Percentiles rank a stretch among this genome's conserved stretches.
These are phyloP conservation scores for Mustela nigripes DNA, from an alignment of 2,113 vertebrate species.

Conservation along the genomic window DNA sequence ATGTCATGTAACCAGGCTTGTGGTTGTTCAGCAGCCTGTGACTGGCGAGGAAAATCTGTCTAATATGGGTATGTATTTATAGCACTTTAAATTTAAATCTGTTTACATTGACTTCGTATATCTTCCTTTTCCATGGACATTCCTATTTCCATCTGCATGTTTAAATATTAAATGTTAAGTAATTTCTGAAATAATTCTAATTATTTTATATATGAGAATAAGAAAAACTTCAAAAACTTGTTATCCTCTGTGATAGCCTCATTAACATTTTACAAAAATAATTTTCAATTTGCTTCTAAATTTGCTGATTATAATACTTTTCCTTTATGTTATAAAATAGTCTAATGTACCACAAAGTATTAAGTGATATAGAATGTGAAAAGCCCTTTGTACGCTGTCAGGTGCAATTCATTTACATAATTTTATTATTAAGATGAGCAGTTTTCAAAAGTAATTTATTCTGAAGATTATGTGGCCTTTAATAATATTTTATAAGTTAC, in stretches of 20 bases:
- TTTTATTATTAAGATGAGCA: conserved; percentile 2
- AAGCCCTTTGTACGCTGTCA: neutral
- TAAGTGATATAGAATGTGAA: conserved; percentile 37
- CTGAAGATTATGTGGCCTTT: neutral
- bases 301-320: conserved; percentile 25
- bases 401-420: neutral
- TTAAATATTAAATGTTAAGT: conserved; percentile 3
- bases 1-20: neutral
- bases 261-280: conserved; percentile 3
- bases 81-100: neutral
- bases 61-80: neutral
- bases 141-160: neutral
- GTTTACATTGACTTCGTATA: neutral
- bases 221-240: neutral
- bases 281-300: conserved; percentile 54
- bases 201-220: neutral
- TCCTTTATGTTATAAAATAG: conserved; percentile 39
- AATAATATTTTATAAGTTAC: conserved; percentile 27
- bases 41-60: neutral
- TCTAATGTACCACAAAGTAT: neutral
- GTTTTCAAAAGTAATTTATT: conserved; percentile 8
- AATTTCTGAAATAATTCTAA: conserved; percentile 30
- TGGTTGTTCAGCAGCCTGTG: neutral
- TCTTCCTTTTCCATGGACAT: neutral
- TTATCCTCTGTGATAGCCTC: neutral